Conservation (phyloP, 2,113 vertebrate species). For the Macrotus californicus region DNA sequence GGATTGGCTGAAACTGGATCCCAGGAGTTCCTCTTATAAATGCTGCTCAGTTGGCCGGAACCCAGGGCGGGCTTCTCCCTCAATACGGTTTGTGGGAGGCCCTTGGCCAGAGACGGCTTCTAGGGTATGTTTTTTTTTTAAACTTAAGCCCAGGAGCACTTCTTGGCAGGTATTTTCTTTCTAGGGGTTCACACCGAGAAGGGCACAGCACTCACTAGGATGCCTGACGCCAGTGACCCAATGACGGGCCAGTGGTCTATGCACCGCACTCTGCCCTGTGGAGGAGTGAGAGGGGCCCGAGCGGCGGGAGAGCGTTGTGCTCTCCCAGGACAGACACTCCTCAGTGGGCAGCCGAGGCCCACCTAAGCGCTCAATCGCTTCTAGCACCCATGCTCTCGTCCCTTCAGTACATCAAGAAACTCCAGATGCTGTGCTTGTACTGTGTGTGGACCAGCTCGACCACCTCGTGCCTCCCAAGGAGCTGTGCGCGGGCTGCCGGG, state of each 20-base stretch:
- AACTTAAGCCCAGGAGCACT: too few species aligned
- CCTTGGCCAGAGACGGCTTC: too few species aligned
- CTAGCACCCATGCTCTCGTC: too few species aligned
- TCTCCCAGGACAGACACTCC: rapidly evolving
- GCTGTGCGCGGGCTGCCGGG: too few species aligned
- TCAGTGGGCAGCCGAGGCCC: not conserved
- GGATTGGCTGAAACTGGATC: not conserved
- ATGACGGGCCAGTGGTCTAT: not conserved
- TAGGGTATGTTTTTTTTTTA: too few species aligned
- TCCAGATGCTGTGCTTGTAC: not conserved
- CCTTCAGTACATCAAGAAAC: not conserved
- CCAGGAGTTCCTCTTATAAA: too few species aligned
- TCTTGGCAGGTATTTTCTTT: too few species aligned
- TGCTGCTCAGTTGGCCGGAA: too few species aligned
- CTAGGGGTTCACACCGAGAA: not conserved
- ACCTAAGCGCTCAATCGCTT: not conserved
- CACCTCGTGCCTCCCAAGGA: too few species aligned
- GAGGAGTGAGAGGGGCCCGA: not conserved
- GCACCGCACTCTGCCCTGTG: too few species aligned
- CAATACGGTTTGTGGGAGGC: not conserved
- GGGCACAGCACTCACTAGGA: not conserved
- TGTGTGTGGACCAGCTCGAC: too few species aligned
- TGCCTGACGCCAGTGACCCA: not conserved
- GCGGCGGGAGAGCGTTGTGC: not conserved
- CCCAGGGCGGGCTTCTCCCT: not conserved